A percentile compares a stretch with the other conserved stretches of the same genome.
These are phyloP conservation scores for Pandemis heparana DNA, from an alignment of 2,888 invertebrate genomes.

Conservation along the genomic window DNA sequence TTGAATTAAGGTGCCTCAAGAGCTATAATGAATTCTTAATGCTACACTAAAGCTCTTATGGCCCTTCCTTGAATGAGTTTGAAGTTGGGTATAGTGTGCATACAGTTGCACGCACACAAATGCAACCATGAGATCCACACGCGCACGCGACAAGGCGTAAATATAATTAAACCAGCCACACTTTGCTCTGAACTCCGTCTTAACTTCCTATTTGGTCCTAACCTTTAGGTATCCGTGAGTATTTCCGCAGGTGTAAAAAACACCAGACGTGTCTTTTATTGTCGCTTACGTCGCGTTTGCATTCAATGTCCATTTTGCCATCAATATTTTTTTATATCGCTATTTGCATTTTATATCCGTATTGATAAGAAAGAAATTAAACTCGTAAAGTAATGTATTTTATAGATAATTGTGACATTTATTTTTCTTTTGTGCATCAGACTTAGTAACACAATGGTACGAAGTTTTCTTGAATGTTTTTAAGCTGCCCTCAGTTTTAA, in stretches of 20 bases:
- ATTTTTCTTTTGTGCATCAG: neutral
- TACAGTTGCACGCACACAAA: too few relatives aligned
- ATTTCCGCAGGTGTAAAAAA: conserved; percentile 1
- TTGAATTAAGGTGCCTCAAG: too few relatives aligned
- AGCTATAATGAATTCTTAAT: too few relatives aligned
- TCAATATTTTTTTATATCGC: neutral
- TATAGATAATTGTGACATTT: neutral
- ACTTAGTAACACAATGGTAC: neutral
- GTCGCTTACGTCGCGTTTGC: neutral
- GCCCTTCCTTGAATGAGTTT: too few relatives aligned
- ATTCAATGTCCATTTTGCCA: neutral
- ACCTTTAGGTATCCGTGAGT: neutral
- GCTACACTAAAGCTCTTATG: too few relatives aligned
- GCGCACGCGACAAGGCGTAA: too few relatives aligned
- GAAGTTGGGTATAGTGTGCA: too few relatives aligned
- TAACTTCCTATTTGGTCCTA: neutral
- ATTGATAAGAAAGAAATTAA: conserved; percentile 17
- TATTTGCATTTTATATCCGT: conserved; percentile 13
- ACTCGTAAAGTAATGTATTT: neutral
- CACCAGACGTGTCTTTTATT: neutral
- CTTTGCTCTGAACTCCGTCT: neutral
- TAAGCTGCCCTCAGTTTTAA: too few relatives aligned
- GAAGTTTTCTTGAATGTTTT: too few relatives aligned
- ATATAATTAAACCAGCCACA: neutral
- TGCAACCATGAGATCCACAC: too few relatives aligned